phyloP scores from a whole-genome alignment of 1,140 invertebrate species.

The Dendrolimus punctatus region DNA sequence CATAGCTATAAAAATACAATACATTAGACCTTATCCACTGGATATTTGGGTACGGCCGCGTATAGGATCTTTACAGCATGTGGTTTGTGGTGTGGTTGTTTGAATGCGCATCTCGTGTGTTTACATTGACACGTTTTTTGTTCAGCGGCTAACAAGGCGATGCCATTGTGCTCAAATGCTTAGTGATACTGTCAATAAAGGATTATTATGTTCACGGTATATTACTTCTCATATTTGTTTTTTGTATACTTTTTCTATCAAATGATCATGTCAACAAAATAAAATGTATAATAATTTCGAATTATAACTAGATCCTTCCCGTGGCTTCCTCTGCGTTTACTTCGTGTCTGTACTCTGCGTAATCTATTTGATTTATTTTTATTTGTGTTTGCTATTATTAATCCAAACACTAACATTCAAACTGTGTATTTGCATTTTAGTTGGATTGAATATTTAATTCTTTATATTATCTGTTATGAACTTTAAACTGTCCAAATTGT shows the following conservation, averaged over 20 bases:
- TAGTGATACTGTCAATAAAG: conserved; percentile 60
- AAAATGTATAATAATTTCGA: background rate
- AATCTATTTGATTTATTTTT: too few relatives aligned
- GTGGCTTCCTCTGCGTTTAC: too few relatives aligned
- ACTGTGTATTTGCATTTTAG: too few relatives aligned
- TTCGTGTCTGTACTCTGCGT: too few relatives aligned
- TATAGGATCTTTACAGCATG: conserved; percentile 19
- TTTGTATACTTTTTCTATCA: conserved; percentile 2
- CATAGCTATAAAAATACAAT: background rate
- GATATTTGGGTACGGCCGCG: conserved; percentile 2
- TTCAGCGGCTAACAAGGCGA: conserved; percentile 52
- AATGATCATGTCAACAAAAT: background rate
- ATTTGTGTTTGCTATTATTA: too few relatives aligned
- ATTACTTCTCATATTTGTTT: conserved; percentile 19
- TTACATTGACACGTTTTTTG: conserved; percentile 66
- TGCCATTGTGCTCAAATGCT: conserved; percentile 45
- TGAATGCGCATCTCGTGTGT: conserved; percentile 38
- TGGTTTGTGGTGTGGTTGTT: conserved; percentile 33
- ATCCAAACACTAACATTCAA: too few relatives aligned
- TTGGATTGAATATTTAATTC: too few relatives aligned
- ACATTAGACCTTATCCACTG: conserved; percentile 10
- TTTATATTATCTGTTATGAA: too few relatives aligned
- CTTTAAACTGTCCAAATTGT: too few relatives aligned
- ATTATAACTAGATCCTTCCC: too few relatives aligned
- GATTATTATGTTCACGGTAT: conserved; percentile 52